Evolutionary conservation across 2,797 vertebrate genomes (phyloP).

Genomic region (Malacoctenus gilli): DNA sequence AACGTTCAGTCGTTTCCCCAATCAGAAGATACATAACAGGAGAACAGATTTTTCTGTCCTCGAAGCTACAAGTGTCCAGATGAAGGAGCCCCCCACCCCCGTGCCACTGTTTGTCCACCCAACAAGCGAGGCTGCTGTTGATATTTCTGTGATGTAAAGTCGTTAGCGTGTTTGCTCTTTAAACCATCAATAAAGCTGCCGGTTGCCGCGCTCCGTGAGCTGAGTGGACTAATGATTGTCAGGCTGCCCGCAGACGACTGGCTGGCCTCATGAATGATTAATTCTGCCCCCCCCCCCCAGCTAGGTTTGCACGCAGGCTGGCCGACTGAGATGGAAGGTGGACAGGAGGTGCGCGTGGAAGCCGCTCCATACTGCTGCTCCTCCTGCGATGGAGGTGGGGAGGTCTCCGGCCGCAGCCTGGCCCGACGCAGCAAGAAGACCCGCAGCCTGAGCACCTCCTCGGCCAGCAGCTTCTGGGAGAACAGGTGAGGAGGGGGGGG

Average conservation of each 20-base stretch:
- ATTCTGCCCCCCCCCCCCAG: background rate
- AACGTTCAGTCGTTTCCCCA: too few species aligned
- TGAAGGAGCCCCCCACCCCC: too few species aligned
- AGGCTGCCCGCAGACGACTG: too few species aligned
- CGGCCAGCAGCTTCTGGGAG: slow-evolving; percentile 85
- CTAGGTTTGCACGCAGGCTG: slow-evolving; percentile 18
- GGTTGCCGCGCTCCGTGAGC: background rate
- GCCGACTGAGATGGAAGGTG: slow-evolving; percentile 79
- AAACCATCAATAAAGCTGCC: too few species aligned
- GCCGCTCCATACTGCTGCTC: slow-evolving; percentile 80
- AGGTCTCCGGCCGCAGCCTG: slow-evolving; percentile 71
- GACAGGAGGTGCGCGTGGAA: slow-evolving; percentile 75
- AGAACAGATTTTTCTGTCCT: too few species aligned
- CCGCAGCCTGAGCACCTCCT: slow-evolving; percentile 90
- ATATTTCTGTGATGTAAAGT: too few species aligned
- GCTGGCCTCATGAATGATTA: background rate
- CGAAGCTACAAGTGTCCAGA: too few species aligned
- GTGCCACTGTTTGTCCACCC: too few species aligned
- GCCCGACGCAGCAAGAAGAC: slow-evolving; percentile 83
- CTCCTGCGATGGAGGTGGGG: slow-evolving; percentile 79
- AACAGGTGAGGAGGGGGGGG: slow-evolving; percentile 82
- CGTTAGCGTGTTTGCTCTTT: too few species aligned
- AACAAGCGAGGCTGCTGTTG: too few species aligned
- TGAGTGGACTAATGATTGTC: background rate
- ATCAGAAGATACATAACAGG: too few species aligned